Conservation (phyloP, 2,797 vertebrate genomes). For the Phylloscopus collybita region DNA sequence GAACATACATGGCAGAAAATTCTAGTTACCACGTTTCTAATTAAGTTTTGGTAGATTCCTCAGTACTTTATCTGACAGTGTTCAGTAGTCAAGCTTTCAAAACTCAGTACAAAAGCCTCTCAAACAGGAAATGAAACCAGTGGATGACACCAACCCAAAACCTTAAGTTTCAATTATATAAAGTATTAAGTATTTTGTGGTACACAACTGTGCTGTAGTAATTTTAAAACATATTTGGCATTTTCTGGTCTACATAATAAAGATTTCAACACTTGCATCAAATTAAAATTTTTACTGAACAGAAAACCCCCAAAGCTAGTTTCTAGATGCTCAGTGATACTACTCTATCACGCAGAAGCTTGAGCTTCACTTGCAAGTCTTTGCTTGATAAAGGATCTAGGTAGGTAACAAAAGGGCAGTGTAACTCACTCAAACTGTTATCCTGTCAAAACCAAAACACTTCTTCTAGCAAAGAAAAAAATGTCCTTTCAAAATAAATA, state of each 20-base stretch:
- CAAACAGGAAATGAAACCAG: neutral
- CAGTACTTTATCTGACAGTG: neutral
- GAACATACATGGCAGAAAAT: neutral
- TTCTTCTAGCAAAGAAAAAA: neutral
- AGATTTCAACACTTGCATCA: neutral
- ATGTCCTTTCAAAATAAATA: neutral
- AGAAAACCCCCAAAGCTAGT: neutral
- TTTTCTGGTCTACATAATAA: neutral
- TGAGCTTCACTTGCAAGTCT: neutral
- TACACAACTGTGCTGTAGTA: neutral
- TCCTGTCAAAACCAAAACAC: slow-evolving; percentile 14
- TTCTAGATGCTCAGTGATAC: neutral
- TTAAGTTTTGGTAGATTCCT: neutral
- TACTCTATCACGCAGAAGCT: neutral
- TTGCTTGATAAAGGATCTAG: slow-evolving; percentile 2
- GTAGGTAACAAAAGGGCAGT: neutral
- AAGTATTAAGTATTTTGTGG: neutral
- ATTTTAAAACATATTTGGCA: neutral
- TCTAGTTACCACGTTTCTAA: neutral
- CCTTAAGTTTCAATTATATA: neutral
- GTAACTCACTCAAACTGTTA: neutral
- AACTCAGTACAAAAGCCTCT: neutral
- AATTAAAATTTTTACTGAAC: neutral
- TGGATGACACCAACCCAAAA: neutral
- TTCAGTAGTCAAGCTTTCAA: neutral